Conservation (phyloP, 2,888 invertebrate genomes). For the Clepsis dumicolana region DNA sequence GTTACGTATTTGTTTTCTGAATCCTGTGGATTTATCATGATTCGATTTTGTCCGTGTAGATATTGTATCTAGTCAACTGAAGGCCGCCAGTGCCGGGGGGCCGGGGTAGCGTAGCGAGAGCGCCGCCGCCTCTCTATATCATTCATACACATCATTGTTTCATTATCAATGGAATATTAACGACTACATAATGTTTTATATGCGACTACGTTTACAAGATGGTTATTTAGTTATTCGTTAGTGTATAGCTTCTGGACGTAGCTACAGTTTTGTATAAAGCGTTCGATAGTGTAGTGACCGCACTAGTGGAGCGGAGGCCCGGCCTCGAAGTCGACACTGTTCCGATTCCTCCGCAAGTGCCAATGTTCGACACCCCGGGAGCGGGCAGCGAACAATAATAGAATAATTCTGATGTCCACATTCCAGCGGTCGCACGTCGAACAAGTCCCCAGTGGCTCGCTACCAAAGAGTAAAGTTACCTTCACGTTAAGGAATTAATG, state of each 20-base stretch:
- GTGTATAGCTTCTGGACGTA: slow-evolving; percentile 76
- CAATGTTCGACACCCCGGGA: slow-evolving; percentile 65
- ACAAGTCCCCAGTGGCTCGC: slow-evolving; percentile 71
- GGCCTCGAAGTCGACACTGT: slow-evolving; percentile 31
- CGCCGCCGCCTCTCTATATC: slow-evolving; percentile 67
- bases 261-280: slow-evolving; percentile 68
- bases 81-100: slow-evolving; percentile 23
- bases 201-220: slow-evolving; percentile 59
- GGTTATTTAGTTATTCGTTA: slow-evolving; percentile 77
- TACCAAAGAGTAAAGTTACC: slow-evolving; percentile 86
- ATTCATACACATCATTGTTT: slow-evolving; percentile 80
- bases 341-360: slow-evolving; percentile 75
- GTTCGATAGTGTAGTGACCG: slow-evolving; percentile 51
- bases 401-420: slow-evolving; percentile 69
- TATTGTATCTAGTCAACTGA: slow-evolving; percentile 35
- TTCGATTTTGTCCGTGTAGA: slow-evolving; percentile 25
- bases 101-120: slow-evolving; percentile 42
- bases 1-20: slow-evolving; percentile 7
- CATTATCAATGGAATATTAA: slow-evolving; percentile 64
- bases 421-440: slow-evolving; percentile 60
- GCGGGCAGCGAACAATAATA: slow-evolving; percentile 67
- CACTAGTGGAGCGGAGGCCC: slow-evolving; percentile 44
- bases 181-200: slow-evolving; percentile 63
- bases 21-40: slow-evolving; percentile 12
- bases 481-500: slow-evolving; percentile 78